Conservation (phyloP, 2,113 vertebrate species). For the Lampris incognitus region DNA sequence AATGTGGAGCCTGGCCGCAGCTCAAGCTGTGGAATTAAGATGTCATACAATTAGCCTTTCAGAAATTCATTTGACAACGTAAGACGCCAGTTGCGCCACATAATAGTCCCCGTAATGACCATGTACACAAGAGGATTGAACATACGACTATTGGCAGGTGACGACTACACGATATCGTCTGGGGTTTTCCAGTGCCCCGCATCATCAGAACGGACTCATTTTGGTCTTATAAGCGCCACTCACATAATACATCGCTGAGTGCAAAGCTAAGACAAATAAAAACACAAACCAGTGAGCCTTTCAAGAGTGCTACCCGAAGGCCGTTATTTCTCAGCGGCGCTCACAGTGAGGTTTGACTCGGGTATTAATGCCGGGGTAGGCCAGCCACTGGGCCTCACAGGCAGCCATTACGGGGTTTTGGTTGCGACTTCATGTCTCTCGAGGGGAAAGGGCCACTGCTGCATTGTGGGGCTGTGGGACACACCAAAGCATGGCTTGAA, state of each 20-base stretch:
- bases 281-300: constrained; percentile 26
- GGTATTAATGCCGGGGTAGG: constrained; percentile 47
- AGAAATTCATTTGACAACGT: constrained; percentile 72
- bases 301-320: constrained; percentile 31
- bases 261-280: constrained; percentile 23
- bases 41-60: constrained; percentile 71
- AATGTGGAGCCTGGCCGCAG: constrained; percentile 66
- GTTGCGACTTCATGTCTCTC: constrained; percentile 78
- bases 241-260: constrained; percentile 9
- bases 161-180: constrained; percentile 32
- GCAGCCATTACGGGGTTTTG: constrained; percentile 71
- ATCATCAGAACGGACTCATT: constrained; percentile 9
- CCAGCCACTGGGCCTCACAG: constrained; percentile 33
- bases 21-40: constrained; percentile 64
- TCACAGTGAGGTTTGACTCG: constrained; percentile 47
- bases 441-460: constrained; percentile 53
- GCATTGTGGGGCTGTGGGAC: constrained; percentile 47
- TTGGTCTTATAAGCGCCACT: constrained; percentile 31
- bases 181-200: constrained; percentile 2
- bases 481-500: constrained; percentile 43
- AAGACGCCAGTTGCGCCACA: constrained; percentile 50
- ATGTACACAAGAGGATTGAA: constrained; percentile 59
- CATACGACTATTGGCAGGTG: constrained; percentile 34
- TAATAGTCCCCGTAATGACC: constrained; percentile 68
- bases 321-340: constrained; percentile 60